Conservation (phyloP, 1,140 invertebrate species). For the Platyscapa corneri region DNA sequence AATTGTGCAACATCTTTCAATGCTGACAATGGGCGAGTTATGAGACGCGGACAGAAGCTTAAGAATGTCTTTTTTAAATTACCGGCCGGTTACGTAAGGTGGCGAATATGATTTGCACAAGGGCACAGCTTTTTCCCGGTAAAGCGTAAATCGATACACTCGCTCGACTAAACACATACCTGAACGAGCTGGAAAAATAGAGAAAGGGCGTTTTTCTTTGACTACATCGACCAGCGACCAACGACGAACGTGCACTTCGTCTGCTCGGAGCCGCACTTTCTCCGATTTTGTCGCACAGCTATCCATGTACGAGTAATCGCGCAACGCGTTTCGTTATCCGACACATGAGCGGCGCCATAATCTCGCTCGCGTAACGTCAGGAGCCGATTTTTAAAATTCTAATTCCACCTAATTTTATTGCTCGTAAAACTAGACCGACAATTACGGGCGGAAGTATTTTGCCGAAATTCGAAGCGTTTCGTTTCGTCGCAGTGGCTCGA, state of each 20-base stretch:
- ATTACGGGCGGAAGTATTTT: no score
- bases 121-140: not conserved
- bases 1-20: not conserved
- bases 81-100: not conserved
- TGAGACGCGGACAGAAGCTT: no score
- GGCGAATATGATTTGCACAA: not conserved
- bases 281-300: conserved; percentile 15
- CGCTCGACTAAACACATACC: not conserved
- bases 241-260: not conserved
- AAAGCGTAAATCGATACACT: conserved; percentile 41
- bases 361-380: no score
- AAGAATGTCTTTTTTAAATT: not conserved
- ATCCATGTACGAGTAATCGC: not conserved
- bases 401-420: no score
- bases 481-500: no score
- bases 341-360: no score
- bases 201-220: conserved; percentile 18
- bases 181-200: not conserved
- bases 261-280: not conserved
- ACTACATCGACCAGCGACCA: conserved; percentile 4
- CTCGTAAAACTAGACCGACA: no score
- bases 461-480: no score
- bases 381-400: no score
- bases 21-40: no score
- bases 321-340: no score